Evolutionary conservation across 2,797 vertebrate species (phyloP).

Genomic region (Esox lucius): DNA sequence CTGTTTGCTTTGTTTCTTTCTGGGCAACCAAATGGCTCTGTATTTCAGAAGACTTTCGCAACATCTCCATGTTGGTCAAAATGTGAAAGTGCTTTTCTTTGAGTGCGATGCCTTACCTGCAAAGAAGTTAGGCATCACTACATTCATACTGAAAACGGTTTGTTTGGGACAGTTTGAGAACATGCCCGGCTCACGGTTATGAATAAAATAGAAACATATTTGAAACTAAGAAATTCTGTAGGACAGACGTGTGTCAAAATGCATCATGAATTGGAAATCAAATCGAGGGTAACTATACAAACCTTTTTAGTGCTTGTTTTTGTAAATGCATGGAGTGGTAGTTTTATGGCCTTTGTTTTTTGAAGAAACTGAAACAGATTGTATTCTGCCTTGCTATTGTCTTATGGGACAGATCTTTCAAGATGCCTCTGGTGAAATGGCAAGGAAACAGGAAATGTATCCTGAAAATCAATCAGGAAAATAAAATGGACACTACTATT

Average conservation of each 20-base stretch:
- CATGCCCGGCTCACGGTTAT: neutral
- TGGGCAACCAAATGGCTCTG: conserved; percentile 11
- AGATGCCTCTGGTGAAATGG: conserved; percentile 10
- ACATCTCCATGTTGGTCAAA: conserved; percentile 30
- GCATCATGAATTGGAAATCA: neutral
- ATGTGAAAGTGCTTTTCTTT: conserved; percentile 10
- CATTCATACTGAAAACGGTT: neutral
- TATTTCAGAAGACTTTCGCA: conserved; percentile 25
- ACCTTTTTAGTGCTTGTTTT: conserved; percentile 24
- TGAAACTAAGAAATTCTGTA: neutral
- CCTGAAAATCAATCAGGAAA: conserved; percentile 19
- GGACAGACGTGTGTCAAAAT: neutral
- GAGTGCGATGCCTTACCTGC: neutral
- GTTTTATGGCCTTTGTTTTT: conserved; percentile 18
- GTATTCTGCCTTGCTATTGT: conserved; percentile 11
- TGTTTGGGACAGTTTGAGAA: neutral
- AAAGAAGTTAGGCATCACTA: neutral
- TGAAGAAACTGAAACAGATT: neutral
- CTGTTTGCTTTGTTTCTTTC: conserved; percentile 56
- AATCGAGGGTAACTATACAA: neutral
- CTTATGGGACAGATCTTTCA: conserved; percentile 19
- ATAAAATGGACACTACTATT: conserved; percentile 5
- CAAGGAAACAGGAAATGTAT: conserved; percentile 30
- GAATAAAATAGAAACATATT: neutral
- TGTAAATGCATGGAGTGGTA: conserved; percentile 27